Evolutionary conservation across 2,888 invertebrate species (phyloP), one percentile per base, ranked within the genome.

Genomic region (Drosophila limbata): DNA sequence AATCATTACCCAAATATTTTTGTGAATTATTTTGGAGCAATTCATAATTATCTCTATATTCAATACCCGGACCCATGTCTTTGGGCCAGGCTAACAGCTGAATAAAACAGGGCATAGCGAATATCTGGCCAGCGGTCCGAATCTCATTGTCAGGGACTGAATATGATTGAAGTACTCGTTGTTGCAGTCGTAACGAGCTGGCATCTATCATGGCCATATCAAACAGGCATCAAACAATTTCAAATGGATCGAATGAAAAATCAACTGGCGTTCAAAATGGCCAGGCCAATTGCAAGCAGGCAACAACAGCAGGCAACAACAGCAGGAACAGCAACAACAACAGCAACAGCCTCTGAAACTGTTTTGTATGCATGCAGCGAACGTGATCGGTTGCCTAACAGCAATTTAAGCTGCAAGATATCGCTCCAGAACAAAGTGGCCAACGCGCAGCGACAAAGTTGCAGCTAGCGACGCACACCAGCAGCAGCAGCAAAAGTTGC

Each of bases 161-260:
- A 65, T 60, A 60, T 60, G 65, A 60, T 60, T 65, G 65, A 59
- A 52, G 61, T 65, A 75, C 85, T 88, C 67, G 74, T 40, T 64
- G 71, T 31, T 35, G 42, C 5, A 60, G 60, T 73, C 79, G 69
- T 88, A 89, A 85, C 85, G 89, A 85, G 90, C 86, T 75, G 72
- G 71, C 90, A 75, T 74, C 85, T 75, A 89, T 89, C 90, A 89
- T 89, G 90, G 85, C 75, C 85, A 85, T 89, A 85, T 85, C 85
- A 77, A 88, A 77, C 88, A 67, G 86, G 73, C 85, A 85, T 83
- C 85, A 85, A 85, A 85, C 86, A 85, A 85, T 85, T 88, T 85
- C 88, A 89, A 85, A 85, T 89, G 90, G 84, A 84, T 84, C 84
- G 84, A 83, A 89, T 85, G 90, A 86, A 86, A 85, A 89, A 85